A percentile compares a stretch with the other conserved stretches of the same genome.
Evolutionary conservation across 2,888 invertebrate genomes (phyloP).

Genomic region (Pyrocoelia pectoralis): DNA sequence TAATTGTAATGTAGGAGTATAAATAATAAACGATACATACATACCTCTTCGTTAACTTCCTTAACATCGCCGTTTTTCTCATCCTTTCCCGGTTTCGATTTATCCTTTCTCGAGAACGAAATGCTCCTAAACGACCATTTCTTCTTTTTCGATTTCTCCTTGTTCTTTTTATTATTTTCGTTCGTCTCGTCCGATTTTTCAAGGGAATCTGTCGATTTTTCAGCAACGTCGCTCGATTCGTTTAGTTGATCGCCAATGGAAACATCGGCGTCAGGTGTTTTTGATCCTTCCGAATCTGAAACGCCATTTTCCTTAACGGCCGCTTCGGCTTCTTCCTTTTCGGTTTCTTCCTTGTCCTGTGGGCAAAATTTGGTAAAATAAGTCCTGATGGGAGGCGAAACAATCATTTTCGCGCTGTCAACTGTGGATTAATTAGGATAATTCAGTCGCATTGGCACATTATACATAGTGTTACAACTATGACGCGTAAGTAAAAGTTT

Average conservation of each 20-base stretch:
- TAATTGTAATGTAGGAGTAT: too few relatives aligned
- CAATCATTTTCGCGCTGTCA: too few relatives aligned
- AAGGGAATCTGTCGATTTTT: conserved; percentile 39
- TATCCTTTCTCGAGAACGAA: conserved; percentile 88
- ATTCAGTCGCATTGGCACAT: too few relatives aligned
- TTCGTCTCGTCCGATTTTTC: conserved; percentile 48
- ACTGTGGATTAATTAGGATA: too few relatives aligned
- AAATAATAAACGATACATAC: too few relatives aligned
- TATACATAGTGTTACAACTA: too few relatives aligned
- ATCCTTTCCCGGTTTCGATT: conserved; percentile 80
- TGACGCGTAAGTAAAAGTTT: too few relatives aligned
- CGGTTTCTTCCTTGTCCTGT: conserved; percentile 56
- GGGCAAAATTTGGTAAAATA: not conserved
- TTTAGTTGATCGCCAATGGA: conserved; percentile 57
- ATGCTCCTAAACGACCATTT: conserved; percentile 90
- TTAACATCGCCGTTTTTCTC: conserved; percentile 67
- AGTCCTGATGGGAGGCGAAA: too few relatives aligned
- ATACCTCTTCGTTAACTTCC: conserved; percentile 72
- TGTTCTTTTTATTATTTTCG: conserved; percentile 53
- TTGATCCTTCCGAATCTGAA: conserved; percentile 51
- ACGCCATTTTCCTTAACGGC: conserved; percentile 56
- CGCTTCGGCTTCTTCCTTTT: conserved; percentile 50
- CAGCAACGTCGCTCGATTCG: conserved; percentile 56
- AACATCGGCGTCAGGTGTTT: conserved; percentile 52
- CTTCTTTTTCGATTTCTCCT: conserved; percentile 74